These are phyloP conservation scores for Danio jaintianensis DNA, from an alignment of 2,797 vertebrate species.

Conservation along the genomic window DNA sequence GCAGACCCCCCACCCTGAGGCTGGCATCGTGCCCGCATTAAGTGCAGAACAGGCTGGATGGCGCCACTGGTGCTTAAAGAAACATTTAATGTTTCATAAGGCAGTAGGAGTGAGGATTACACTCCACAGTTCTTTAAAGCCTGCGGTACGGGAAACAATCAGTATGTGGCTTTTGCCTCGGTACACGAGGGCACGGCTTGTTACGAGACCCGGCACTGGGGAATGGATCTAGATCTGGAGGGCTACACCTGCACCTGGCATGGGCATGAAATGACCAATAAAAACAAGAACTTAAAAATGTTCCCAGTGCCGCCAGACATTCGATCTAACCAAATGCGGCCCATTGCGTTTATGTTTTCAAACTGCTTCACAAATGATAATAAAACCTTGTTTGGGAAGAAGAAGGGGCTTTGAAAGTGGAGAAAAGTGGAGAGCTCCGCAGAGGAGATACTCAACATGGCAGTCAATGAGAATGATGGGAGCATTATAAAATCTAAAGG, in stretches of 20 bases:
- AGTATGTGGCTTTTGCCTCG: constrained; percentile 69
- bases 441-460: constrained; percentile 71
- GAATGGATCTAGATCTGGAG: constrained; percentile 52
- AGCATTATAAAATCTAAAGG: constrained; percentile 73
- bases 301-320: constrained; percentile 63
- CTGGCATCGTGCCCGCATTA: constrained; percentile 78
- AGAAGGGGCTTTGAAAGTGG: constrained; percentile 54
- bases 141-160: constrained; percentile 67
- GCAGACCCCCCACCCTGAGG: constrained; percentile 60
- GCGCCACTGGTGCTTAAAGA: constrained; percentile 79
- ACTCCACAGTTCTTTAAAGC: constrained; percentile 69
- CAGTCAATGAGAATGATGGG: constrained; percentile 71
- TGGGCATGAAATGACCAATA: constrained; percentile 62
- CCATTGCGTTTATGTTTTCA: constrained; percentile 64
- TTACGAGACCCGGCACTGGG: constrained; percentile 49
- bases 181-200: constrained; percentile 54
- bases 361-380: constrained; percentile 54
- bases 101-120: constrained; percentile 72
- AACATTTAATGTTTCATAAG: constrained; percentile 80
- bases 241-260: constrained; percentile 62
- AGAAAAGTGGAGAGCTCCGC: constrained; percentile 53
- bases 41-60: constrained; percentile 74
- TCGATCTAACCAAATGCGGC: constrained; percentile 73
- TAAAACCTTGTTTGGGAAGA: constrained; percentile 44
- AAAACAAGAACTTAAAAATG: constrained; percentile 52